Percentiles rank a stretch among this genome's conserved stretches.
Evolutionary conservation across 2,888 invertebrate genomes (phyloP).

Genomic region (Nephrotoma flavescens): DNA sequence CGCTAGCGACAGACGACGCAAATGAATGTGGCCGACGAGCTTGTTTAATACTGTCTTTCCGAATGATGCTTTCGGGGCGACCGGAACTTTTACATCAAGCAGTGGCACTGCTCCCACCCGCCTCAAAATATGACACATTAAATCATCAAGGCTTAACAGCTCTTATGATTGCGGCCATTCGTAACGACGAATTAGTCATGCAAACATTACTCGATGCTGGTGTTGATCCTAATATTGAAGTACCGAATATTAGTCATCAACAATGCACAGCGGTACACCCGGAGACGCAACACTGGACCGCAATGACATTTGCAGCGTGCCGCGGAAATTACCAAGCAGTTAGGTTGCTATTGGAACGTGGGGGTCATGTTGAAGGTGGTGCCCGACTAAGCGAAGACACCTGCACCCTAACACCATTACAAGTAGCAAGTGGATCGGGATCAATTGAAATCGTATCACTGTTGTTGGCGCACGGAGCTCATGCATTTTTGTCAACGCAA

Average conservation of each 20-base stretch:
- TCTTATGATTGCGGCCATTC: slow-evolving; percentile 67
- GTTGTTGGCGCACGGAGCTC: slow-evolving; percentile 69
- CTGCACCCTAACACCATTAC: slow-evolving; percentile 75
- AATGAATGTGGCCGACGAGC: slow-evolving; percentile 45
- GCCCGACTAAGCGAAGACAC: slow-evolving; percentile 69
- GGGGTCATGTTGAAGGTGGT: slow-evolving; percentile 76
- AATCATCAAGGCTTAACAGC: slow-evolving; percentile 69
- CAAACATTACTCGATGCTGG: slow-evolving; percentile 63
- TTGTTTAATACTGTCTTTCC: slow-evolving; percentile 62
- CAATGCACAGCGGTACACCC: slow-evolving; percentile 40
- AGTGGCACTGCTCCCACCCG: slow-evolving; percentile 53
- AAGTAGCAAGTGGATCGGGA: slow-evolving; percentile 72
- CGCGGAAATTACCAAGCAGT: slow-evolving; percentile 42
- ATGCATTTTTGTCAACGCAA: slow-evolving; percentile 74
- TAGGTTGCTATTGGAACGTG: slow-evolving; percentile 58
- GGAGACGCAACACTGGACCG: slow-evolving; percentile 77
- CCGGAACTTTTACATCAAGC: slow-evolving; percentile 66
- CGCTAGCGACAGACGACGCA: slow-evolving; percentile 21
- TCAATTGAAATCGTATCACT: slow-evolving; percentile 66
- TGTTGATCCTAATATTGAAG: slow-evolving; percentile 69
- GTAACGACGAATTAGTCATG: slow-evolving; percentile 65
- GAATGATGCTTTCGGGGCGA: slow-evolving; percentile 64
- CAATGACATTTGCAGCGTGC: slow-evolving; percentile 63
- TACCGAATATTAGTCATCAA: slow-evolving; percentile 34
- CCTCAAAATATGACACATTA: slow-evolving; percentile 56